phyloP scores from a whole-genome alignment of 2,888 invertebrate genomes.

The Adelognathus sp. region DNA sequence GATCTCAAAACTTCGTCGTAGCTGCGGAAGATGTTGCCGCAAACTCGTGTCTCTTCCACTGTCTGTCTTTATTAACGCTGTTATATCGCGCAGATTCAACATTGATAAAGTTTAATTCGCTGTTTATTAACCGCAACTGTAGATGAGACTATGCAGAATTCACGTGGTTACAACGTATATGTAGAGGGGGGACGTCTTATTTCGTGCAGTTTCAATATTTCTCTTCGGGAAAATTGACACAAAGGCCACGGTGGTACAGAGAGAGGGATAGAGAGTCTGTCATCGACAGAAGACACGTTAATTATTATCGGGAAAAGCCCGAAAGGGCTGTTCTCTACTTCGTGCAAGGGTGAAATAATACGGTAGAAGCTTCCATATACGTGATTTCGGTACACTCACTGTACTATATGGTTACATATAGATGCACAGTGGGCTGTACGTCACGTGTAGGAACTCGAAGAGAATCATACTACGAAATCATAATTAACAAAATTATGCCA shows the following conservation, averaged over 20 bases:
- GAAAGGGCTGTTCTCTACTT: constrained; percentile 12
- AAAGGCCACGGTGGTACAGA: constrained; percentile 27
- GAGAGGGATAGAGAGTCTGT: constrained; percentile 24
- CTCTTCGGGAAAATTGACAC: constrained; percentile 34
- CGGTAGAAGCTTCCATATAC: constrained; percentile 28
- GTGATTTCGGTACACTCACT: constrained; percentile 16
- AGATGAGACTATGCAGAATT: background rate
- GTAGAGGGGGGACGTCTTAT: background rate
- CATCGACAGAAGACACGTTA: constrained; percentile 55
- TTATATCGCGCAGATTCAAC: constrained; percentile 72
- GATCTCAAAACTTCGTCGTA: constrained; percentile 18
- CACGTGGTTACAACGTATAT: background rate
- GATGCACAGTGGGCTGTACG: background rate
- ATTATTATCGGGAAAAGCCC: constrained; percentile 49
- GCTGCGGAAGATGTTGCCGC: constrained; percentile 44
- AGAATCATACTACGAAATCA: constrained; percentile 78
- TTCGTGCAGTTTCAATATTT: constrained; percentile 11
- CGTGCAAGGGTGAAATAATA: constrained; percentile 51
- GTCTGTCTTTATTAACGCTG: constrained; percentile 71
- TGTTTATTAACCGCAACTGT: constrained; percentile 36
- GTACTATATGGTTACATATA: background rate
- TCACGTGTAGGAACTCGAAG: constrained; percentile 47
- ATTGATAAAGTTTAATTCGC: constrained; percentile 76
- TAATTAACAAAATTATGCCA: constrained; percentile 80
- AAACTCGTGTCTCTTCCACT: background rate